Evolutionary conservation across 2,797 vertebrate genomes (phyloP).

Genomic region (Neosilurus hyrtlii): DNA sequence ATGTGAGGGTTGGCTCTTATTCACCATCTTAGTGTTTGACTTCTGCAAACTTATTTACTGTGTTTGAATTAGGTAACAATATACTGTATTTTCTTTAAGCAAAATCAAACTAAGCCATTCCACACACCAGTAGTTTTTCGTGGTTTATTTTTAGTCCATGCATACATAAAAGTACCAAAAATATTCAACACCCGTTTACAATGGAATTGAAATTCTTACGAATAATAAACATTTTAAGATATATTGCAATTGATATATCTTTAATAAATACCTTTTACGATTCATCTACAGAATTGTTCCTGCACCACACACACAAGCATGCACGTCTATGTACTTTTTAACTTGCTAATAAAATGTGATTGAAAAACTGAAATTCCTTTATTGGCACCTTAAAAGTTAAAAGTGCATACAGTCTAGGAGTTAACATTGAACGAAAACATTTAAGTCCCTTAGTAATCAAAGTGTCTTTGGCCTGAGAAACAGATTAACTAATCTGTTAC

Average conservation of each 20-base stretch:
- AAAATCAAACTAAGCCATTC: background rate
- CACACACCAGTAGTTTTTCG: background rate
- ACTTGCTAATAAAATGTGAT: background rate
- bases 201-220: background rate
- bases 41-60: background rate
- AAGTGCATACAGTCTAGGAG: background rate
- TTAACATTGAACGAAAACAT: background rate
- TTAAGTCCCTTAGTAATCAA: background rate
- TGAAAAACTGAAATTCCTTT: background rate
- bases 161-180: background rate
- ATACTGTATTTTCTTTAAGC: background rate
- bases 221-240: background rate
- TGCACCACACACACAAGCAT: background rate
- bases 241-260: background rate
- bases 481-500: background rate
- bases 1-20: background rate
- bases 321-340: background rate
- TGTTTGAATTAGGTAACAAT: background rate
- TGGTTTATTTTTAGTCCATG: background rate
- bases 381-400: background rate
- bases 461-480: background rate
- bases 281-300: background rate
- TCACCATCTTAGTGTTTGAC: background rate
- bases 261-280: background rate
- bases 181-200: background rate